These are phyloP conservation scores for Calypte anna DNA, from an alignment of 2,113 vertebrate genomes.

Conservation along the genomic window DNA sequence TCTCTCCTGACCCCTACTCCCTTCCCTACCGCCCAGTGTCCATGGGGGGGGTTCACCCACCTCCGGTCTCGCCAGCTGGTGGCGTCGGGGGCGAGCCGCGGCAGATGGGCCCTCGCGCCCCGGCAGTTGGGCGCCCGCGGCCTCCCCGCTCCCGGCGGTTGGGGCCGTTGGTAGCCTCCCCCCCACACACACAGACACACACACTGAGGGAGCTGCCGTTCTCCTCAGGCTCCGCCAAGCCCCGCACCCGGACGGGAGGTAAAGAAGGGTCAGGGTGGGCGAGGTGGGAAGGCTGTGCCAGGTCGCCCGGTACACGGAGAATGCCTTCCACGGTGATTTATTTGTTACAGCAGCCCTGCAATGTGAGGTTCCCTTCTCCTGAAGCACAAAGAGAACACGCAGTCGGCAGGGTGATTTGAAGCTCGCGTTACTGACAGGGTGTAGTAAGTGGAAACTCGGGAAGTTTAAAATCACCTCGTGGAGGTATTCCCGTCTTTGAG, in stretches of 20 bases:
- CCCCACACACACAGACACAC: no score
- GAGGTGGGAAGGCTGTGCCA: no score
- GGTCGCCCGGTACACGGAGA: not conserved
- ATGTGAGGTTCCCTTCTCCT: fast-evolving
- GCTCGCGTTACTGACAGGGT: fast-evolving
- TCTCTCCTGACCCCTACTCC: no score
- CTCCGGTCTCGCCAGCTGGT: not conserved
- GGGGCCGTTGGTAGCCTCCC: not conserved
- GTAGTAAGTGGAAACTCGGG: not conserved
- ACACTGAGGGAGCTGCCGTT: not conserved
- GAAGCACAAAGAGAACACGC: not conserved
- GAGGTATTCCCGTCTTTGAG: not conserved
- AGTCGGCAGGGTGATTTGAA: not conserved
- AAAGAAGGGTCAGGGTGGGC: not conserved
- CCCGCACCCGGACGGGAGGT: not conserved
- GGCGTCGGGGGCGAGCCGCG: not conserved
- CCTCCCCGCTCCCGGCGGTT: not conserved
- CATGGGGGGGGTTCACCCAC: not conserved
- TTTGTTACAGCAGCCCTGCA: not conserved
- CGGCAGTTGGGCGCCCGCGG: not conserved
- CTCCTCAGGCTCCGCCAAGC: not conserved
- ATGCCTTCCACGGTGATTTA: fast-evolving
- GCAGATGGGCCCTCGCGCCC: not conserved
- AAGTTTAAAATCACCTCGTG: not conserved
- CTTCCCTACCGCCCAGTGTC: not conserved